Base-by-base conservation (phyloP, 2,888 invertebrate species). In the Tinea pellionella region DNA sequence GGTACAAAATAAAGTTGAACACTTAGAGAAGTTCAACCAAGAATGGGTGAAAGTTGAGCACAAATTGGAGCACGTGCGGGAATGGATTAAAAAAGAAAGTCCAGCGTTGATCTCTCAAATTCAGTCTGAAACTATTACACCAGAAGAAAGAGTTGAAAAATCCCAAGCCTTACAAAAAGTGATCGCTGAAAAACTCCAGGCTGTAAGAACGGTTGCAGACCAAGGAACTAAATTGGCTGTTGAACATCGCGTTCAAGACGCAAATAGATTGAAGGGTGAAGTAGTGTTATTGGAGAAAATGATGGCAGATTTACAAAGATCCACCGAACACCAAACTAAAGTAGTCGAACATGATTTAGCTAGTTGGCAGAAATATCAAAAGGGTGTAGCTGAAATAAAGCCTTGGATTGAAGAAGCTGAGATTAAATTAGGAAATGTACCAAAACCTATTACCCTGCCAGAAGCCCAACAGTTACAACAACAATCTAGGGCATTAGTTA, bases 321-420 rank as follows among this genome's bases (percentile, higher is more conserved):
- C 91, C 51, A 92, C 94, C 43, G 92, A 92, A 71, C 91, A 92
- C 63, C 94, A 96, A 72, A 92, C 93, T 11, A 91, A 92, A 66
- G 89, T 92, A 1, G 92, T 95, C 0, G 90, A 91, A 63, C 91
- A 93, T 68, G 96, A 96, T 72, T 85, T 96, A 56, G 90, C 91
- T 41, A 94, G 93, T 64, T 96, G 96, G 94, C 92, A 95, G 71
- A 91, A 92, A 68, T 96, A 96, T 77, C 94, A 96, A 78, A 89
- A 90, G 53, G 92, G 91, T 61, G 89, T 96, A 30, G 90, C 93
- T 62, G 92, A 94, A 75, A 90, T 97, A 59, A 93, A 94, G 73
- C 96, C 96, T 0, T 96, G 96, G 93, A 90, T 98, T 61, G 94
- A 96, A 74, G 90, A 94, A 72, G 94, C 95, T 15, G 97, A 97